A percentile compares a stretch with the other conserved stretches of the same genome.
Conservation (phyloP, 2,888 invertebrate species). For the Orthosia gothica region DNA sequence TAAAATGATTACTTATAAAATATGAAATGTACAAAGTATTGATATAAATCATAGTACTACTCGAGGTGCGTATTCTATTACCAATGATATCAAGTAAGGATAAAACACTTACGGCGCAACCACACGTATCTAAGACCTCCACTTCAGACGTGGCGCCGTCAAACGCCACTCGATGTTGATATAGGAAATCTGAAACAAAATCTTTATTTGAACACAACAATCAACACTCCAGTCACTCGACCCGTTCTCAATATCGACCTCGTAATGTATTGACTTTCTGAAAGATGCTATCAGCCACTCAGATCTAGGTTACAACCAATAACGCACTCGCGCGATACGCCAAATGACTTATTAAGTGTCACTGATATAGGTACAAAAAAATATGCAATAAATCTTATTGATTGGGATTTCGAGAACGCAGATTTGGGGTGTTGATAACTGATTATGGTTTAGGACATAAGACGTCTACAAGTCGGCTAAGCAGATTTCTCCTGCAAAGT, state of each 20-base stretch:
- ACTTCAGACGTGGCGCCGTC: constrained; percentile 95
- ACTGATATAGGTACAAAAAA: constrained; percentile 60
- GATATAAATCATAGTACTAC: constrained; percentile 44
- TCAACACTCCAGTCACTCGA: constrained; percentile 56
- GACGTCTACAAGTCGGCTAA: neutral
- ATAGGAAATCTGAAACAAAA: constrained; percentile 93
- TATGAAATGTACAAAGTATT: constrained; percentile 53
- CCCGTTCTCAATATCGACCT: constrained; percentile 67
- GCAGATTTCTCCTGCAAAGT: neutral
- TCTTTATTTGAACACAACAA: constrained; percentile 62
- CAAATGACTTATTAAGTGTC: constrained; percentile 73
- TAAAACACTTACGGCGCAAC: constrained; percentile 93
- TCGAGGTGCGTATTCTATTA: constrained; percentile 51
- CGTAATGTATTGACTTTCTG: constrained; percentile 73
- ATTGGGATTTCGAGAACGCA: constrained; percentile 53
- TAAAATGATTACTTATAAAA: constrained; percentile 46
- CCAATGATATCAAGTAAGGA: constrained; percentile 43
- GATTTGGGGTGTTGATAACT: constrained; percentile 58
- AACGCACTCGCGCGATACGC: constrained; percentile 71
- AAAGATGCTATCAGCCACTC: constrained; percentile 78
- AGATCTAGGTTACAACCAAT: constrained; percentile 80
- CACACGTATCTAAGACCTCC: constrained; percentile 95
- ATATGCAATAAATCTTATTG: constrained; percentile 57
- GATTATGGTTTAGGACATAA: neutral
- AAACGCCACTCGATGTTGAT: constrained; percentile 95